phyloP scores from a whole-genome alignment of 2,888 invertebrate genomes.

The Zaprionus lineosus region DNA sequence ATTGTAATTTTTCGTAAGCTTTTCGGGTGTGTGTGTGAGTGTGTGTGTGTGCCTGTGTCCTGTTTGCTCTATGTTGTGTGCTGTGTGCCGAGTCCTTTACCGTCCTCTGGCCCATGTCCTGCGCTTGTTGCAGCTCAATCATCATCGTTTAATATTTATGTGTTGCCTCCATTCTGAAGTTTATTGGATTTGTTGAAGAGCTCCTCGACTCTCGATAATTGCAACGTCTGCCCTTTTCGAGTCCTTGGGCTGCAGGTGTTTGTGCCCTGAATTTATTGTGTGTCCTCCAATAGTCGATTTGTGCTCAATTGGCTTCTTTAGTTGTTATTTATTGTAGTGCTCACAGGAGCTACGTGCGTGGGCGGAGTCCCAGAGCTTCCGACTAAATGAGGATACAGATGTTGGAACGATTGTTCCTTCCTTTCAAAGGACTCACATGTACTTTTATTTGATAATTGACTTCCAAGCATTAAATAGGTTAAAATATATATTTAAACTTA shows the following conservation, averaged over 20 bases:
- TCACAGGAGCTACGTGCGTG: slow-evolving; percentile 50
- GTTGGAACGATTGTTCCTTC: too few species aligned
- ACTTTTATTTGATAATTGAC: too few species aligned
- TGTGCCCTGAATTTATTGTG: slow-evolving; percentile 64
- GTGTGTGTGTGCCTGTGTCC: too few species aligned
- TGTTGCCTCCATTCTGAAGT: slow-evolving; percentile 75
- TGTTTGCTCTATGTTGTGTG: not conserved
- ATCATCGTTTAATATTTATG: slow-evolving; percentile 80
- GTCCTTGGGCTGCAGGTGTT: slow-evolving; percentile 65
- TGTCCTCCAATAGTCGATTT: slow-evolving; percentile 56
- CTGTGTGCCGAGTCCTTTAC: too few species aligned
- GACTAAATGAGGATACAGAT: too few species aligned
- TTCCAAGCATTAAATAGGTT: too few species aligned
- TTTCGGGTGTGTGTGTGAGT: slow-evolving; percentile 29
- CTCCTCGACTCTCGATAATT: slow-evolving; percentile 64
- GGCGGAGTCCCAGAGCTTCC: too few species aligned
- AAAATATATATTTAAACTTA: too few species aligned
- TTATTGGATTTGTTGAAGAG: slow-evolving; percentile 74
- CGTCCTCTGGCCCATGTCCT: too few species aligned
- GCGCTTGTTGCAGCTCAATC: slow-evolving; percentile 73
- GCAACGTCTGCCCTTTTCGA: slow-evolving; percentile 51
- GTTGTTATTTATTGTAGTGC: slow-evolving; percentile 69
- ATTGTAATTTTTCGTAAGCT: slow-evolving; percentile 80
- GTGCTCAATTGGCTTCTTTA: slow-evolving; percentile 74
- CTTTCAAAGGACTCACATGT: too few species aligned